These are phyloP conservation scores for Apamea monoglypha DNA, from an alignment of 2,888 invertebrate genomes.

Conservation along the genomic window DNA sequence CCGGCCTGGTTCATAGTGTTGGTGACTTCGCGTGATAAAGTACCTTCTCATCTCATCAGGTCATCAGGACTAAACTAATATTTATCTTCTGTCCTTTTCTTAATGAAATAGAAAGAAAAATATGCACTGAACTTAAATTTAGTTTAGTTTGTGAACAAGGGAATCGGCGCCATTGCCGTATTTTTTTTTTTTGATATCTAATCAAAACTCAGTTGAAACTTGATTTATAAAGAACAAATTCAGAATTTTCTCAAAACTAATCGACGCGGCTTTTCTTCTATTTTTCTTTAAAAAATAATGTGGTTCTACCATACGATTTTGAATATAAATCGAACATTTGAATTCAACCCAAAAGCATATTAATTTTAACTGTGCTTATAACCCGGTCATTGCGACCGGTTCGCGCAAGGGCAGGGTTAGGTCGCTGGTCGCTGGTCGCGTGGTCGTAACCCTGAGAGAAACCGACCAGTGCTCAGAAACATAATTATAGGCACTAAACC, in stretches of 20 bases:
- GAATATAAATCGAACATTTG: slow-evolving; percentile 29
- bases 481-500: slow-evolving; percentile 26
- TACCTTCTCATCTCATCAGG: neutral
- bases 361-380: slow-evolving; percentile 56
- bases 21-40: slow-evolving; percentile 2
- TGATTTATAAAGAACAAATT: neutral
- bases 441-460: slow-evolving; percentile 56
- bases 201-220: no score
- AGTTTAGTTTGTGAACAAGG: no score
- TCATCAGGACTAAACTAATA: no score
- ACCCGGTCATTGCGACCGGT: slow-evolving; percentile 64
- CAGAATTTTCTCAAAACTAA: neutral
- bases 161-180: no score
- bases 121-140: no score
- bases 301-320: neutral
- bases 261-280: neutral
- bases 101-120: no score
- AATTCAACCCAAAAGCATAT: slow-evolving; percentile 63
- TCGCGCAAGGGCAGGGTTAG: slow-evolving; percentile 45
- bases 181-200: neutral
- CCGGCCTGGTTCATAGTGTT: slow-evolving; percentile 6
- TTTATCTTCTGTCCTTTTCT: no score
- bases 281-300: neutral
- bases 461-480: slow-evolving; percentile 21
- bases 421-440: slow-evolving; percentile 29